These are phyloP conservation scores for Hymenochirus boettgeri DNA, from an alignment of 2,113 vertebrate species.

Conservation along the genomic window DNA sequence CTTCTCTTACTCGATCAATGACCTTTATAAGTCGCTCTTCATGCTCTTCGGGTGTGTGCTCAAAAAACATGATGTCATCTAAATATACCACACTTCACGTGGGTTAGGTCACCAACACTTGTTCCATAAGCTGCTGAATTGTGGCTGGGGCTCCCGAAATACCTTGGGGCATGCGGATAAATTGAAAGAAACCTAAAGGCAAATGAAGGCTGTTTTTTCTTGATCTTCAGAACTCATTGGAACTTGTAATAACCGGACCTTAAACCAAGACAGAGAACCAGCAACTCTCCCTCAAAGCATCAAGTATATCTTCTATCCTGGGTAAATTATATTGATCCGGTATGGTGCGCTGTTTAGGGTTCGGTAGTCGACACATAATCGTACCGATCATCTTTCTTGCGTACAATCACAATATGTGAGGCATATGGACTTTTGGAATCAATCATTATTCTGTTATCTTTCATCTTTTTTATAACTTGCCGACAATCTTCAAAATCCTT, in stretches of 20 bases:
- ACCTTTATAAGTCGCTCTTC: too few relatives aligned
- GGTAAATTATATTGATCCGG: not conserved
- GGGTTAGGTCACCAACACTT: too few relatives aligned
- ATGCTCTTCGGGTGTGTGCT: too few relatives aligned
- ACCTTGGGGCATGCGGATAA: slow-evolving; percentile 13
- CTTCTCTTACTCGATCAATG: too few relatives aligned
- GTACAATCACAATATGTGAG: not conserved
- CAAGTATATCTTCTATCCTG: slow-evolving; percentile 12
- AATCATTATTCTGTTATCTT: not conserved
- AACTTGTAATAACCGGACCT: slow-evolving; percentile 32
- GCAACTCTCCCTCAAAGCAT: slow-evolving; percentile 19
- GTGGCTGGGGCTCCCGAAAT: too few relatives aligned
- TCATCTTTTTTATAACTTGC: not conserved
- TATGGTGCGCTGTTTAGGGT: too few relatives aligned
- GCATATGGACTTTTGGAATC: not conserved
- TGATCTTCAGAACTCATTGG: slow-evolving; percentile 24
- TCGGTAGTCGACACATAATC: too few relatives aligned
- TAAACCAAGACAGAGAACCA: slow-evolving; percentile 35
- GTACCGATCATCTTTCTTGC: too few relatives aligned
- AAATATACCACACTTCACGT: too few relatives aligned
- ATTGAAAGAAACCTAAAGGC: slow-evolving; percentile 28
- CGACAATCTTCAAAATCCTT: not conserved
- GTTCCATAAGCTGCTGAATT: too few relatives aligned
- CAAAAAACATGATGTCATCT: too few relatives aligned
- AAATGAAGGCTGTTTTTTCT: slow-evolving; percentile 33